phyloP scores from a whole-genome alignment of 53 echinoderm and acorn worm genomes.

The Paelopatides confundens region DNA sequence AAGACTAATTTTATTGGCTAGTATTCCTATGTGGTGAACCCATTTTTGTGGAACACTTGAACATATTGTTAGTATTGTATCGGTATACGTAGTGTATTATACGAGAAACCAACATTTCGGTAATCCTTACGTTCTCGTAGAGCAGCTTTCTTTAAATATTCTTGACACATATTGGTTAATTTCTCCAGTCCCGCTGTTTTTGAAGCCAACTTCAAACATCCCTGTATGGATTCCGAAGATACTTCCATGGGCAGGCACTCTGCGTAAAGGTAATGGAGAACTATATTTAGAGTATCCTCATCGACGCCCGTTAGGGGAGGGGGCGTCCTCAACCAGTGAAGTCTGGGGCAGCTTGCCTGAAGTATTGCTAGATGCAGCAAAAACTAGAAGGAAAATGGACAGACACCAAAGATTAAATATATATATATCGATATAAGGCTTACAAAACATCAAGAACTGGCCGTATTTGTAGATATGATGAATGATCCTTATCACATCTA shows the following conservation, averaged over 20 bases:
- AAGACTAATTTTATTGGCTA: too few species aligned
- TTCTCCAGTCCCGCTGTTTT: conserved; percentile 75
- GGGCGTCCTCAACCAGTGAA: conserved; percentile 47
- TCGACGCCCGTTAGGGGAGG: conserved; percentile 67
- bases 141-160: conserved; percentile 72
- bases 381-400: conserved; percentile 8
- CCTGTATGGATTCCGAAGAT: conserved; percentile 54
- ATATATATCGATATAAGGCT: too few species aligned
- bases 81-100: too few species aligned
- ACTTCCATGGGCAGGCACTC: conserved; percentile 80
- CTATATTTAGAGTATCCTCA: conserved; percentile 53
- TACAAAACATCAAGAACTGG: too few species aligned
- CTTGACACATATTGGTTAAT: conserved; percentile 62
- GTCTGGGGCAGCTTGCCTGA: conserved; percentile 6
- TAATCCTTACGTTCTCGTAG: conserved; percentile 77
- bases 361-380: conserved; percentile 7
- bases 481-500: too few species aligned
- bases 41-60: too few species aligned
- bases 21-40: too few species aligned
- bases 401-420: too few species aligned
- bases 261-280: conserved; percentile 77
- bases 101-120: too few species aligned
- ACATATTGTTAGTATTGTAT: too few species aligned
- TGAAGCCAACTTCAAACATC: conserved; percentile 58
- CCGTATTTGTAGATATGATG: too few species aligned